Base-by-base conservation (phyloP, 2,113 vertebrate species). In the Amblyornis subalaris region DNA sequence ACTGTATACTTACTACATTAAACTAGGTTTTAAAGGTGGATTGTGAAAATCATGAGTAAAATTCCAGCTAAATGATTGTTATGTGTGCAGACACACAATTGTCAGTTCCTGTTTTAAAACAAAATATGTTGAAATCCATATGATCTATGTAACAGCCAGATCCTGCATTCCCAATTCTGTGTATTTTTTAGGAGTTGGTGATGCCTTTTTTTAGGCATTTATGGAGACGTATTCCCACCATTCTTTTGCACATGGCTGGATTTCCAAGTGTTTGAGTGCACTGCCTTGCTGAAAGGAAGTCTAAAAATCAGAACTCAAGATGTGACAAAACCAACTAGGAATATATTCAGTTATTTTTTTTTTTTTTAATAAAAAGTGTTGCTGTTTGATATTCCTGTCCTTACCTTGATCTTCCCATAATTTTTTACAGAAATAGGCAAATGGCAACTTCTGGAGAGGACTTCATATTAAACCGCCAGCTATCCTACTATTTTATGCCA, bases 31-130 rank as follows among this genome's bases (percentile, higher is more conserved):
- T 72, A 58, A 65, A 51, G 36, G 14, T 66, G n/a, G 14, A 47
- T 75, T 75, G 21, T 4, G 6, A 69, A 87, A 57, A 20, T 31
- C 0, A 0, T 6, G 42, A 51, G 22, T 87, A 14, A 54, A 42
- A 65, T 80, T 50, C n/a, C 8, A 11, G 1, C 25, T 38, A 13
- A 77, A 23, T 18, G 14, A 23, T 57, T 28, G 6, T 84, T 60
- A 3, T 5, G 1, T 57, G 5, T 20, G 19, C 18, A 84, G 42
- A 33, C 8, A 53, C 4, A 47, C 12, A 62, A 6, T 9, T 71
- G 38, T 67, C 15, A 28, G 20, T 81, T 82, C 22, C 6, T 67
- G 6, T 38, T 80, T 65, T 36, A 54, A 80, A 83, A 50, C 11
- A 48, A 42, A 71, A 44, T 48, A 11, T 21, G 8, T 45, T 76